These are phyloP conservation scores for Agrotis puta DNA, from an alignment of 2,888 invertebrate species.

Conservation along the genomic window DNA sequence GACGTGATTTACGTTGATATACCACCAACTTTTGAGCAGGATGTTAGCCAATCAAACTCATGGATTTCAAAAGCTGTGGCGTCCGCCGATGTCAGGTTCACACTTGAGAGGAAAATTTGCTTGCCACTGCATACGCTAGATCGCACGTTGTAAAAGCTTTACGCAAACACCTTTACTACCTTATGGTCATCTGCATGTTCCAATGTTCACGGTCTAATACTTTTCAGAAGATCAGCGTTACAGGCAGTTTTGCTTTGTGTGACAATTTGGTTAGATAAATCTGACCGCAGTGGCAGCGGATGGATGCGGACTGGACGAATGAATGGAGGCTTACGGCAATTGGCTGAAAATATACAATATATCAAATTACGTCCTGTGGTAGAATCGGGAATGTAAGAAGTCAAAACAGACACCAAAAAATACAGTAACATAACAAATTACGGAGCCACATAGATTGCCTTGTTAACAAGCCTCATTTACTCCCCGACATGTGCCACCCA, in stretches of 20 bases:
- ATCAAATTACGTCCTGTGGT: no score
- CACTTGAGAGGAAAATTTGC: slow-evolving; percentile 13
- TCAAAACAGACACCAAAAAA: no score
- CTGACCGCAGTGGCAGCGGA: no score
- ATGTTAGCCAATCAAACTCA: slow-evolving; percentile 18
- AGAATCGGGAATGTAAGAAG: no score
- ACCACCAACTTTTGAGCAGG: not conserved
- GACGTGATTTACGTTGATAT: not conserved
- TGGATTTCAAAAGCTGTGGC: slow-evolving; percentile 15
- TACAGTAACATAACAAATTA: no score
- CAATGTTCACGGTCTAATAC: not conserved
- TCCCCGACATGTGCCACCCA: no score
- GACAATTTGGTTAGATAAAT: no score
- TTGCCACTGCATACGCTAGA: not conserved
- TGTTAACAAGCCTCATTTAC: no score
- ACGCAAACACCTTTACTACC: not conserved
- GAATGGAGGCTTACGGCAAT: no score
- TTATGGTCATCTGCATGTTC: slow-evolving; percentile 1
- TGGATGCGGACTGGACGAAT: no score
- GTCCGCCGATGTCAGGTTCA: not conserved
- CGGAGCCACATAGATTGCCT: no score
- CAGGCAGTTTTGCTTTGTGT: not conserved
- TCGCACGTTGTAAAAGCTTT: slow-evolving; percentile 13
- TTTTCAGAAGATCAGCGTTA: not conserved
- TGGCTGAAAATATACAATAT: no score